Base-by-base conservation (phyloP, 2,888 invertebrate genomes). In the Tuta absoluta region DNA sequence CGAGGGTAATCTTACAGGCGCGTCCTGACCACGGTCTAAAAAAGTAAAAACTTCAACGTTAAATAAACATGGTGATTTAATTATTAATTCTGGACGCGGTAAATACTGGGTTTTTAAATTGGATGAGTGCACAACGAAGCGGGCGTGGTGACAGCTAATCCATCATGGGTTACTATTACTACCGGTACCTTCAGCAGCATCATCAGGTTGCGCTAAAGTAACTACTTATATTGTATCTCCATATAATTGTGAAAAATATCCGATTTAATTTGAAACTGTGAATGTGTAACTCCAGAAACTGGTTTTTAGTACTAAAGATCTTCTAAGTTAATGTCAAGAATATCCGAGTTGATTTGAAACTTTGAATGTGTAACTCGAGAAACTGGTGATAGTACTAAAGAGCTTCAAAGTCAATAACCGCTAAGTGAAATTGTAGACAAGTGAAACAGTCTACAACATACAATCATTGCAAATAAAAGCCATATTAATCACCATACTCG, bases 401-500 rank as follows among this genome's bases (percentile, higher is more conserved):
- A 67, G 73, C 72, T 74, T 74, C 71, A 67, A 75, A 84, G 87
- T 85, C 87, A 87, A 87, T 81, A 84, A 71, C 84, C 87, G 72
- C 70, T 7, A 24, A 33, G 12, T 24, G 24, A 75, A 76, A 76
- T 75, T 74, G 45, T 70, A 76, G 76, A 76, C 70, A 66, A 75
- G 69, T 71, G 72, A 72, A 77, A 72, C 79, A 77, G 75, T 77
- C 76, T 72, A 77, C 73, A 45, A 77, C 68, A 75, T 78, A 80
- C 83, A 85, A 85, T 85, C 82, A 82, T 83, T 82, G 80, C 81
- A 82, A 84, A 86, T 85, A 87, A 85, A 83, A 84, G 82, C 82
- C 80, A 80, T 81, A 86, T 85, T 84, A 86, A 89, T 87, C 84
- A 64, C 58, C 17, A 56, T 19, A 38, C 59, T 14, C 17, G 23